A percentile compares a stretch with the other conserved stretches of the same genome.
Evolutionary conservation across 1,140 invertebrate species (phyloP).

Genomic region (Nasonia longicornis): DNA sequence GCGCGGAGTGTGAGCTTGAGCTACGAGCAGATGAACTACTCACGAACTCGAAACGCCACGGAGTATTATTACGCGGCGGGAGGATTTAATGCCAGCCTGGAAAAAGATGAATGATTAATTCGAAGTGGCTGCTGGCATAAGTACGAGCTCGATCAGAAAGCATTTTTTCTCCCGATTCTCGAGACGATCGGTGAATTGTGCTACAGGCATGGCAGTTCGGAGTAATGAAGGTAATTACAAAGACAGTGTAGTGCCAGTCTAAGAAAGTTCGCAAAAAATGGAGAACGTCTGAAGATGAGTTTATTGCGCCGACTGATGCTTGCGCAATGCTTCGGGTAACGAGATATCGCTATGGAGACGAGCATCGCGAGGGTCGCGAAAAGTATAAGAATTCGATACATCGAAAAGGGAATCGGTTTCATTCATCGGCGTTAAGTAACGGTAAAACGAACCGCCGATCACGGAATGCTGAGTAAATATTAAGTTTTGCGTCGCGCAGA

Average conservation of each 20-base stretch:
- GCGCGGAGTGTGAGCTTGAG: neutral
- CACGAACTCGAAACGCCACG: neutral
- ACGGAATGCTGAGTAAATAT: neutral
- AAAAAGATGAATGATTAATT: neutral
- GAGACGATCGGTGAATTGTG: neutral
- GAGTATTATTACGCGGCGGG: neutral
- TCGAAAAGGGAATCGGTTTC: neutral
- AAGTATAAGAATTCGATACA: neutral
- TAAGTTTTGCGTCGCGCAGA: neutral
- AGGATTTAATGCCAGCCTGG: neutral
- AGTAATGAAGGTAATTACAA: neutral
- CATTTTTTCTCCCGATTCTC: neutral
- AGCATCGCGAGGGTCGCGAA: neutral
- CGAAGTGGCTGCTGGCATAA: neutral
- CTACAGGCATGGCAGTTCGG: neutral
- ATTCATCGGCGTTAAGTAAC: neutral
- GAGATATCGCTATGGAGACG: neutral
- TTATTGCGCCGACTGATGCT: neutral
- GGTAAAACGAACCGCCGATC: too few relatives aligned
- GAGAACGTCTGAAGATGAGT: conserved; percentile 15
- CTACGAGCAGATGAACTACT: neutral
- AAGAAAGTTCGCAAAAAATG: neutral
- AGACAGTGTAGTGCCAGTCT: too few relatives aligned
- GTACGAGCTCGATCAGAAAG: neutral
- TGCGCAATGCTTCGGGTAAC: conserved; percentile 7